Evolutionary conservation across 2,797 vertebrate species (phyloP).

Genomic region (Clarias platycephalus): DNA sequence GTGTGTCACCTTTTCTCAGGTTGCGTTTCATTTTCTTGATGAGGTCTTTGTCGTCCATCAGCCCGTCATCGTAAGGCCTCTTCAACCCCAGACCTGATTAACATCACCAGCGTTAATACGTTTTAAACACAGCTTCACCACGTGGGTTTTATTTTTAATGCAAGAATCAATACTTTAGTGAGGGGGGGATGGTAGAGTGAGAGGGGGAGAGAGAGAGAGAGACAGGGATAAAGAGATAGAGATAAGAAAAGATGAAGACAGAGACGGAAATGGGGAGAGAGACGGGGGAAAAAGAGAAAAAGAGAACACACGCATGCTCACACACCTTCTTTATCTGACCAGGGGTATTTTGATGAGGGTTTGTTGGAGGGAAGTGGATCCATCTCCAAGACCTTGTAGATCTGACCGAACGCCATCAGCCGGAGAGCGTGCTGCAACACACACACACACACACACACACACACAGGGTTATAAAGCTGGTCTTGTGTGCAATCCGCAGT

Average conservation of each 20-base stretch:
- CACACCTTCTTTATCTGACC: slow-evolving; percentile 96
- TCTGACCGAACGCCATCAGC: slow-evolving; percentile 95
- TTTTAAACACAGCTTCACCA: too few relatives aligned
- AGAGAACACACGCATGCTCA: slow-evolving; percentile 6
- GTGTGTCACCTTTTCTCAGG: slow-evolving; percentile 86
- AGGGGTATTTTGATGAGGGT: slow-evolving; percentile 94
- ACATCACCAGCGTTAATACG: slow-evolving; percentile 23
- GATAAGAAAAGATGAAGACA: not conserved
- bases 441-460: slow-evolving; percentile 34
- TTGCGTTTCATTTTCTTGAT: slow-evolving; percentile 99
- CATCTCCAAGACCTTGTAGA: slow-evolving; percentile 98
- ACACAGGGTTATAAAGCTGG: slow-evolving; percentile 3
- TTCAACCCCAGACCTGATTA: slow-evolving; percentile 82
- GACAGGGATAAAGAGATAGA: not conserved
- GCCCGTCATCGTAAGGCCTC: slow-evolving; percentile 92
- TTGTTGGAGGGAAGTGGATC: slow-evolving; percentile 96
- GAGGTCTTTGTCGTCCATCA: slow-evolving; percentile 93
- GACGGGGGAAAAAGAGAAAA: too few relatives aligned
- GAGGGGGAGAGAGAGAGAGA: not conserved
- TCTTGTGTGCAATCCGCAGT: not conserved
- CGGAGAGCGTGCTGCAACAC: slow-evolving; percentile 85
- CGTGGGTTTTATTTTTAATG: not conserved
- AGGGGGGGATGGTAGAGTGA: not conserved
- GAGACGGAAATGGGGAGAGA: too few relatives aligned
- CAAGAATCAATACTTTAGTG: not conserved